Evolutionary conservation across 2,797 vertebrate species (phyloP), one percentile per base, ranked within the genome.

Genomic region (Coilia nasus): DNA sequence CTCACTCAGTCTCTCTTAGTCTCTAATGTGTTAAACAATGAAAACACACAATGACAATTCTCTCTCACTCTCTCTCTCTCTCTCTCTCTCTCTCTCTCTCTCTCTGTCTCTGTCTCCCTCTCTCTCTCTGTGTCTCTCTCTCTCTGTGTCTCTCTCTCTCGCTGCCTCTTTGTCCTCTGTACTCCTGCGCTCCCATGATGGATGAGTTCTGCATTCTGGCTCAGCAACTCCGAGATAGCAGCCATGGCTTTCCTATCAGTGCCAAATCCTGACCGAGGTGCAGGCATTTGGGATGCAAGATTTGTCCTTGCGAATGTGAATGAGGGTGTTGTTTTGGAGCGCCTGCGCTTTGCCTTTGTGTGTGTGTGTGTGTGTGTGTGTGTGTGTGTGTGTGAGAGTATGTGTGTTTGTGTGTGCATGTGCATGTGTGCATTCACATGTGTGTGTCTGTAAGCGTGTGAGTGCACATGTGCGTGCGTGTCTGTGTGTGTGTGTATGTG

Each of bases 261-360:
- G 31, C 67, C 31, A 75, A 75, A 75, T 75, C 67, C 67, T 75
- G 67, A 75, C 44, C 71, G 23, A 25, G 57, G 46, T 41, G 21
- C 19, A 44, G 21, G 10, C 17, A 83, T 81, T 57, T 17, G 46
- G 44, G 25, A 56, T 78, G 64, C 71, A 46, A 57, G 60, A 60
- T 28, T 81, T 56, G 31, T 56, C 75, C 67, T 75, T 75, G 67
- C 67, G n/a, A n/a, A 75, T 35, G 67, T 35, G 28, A 41, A 75
- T 75, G 28, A 75, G 28, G 31, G 67, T 17, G 28, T 75, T 75
- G 62, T 67, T 67, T 28, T 9, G 3, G 50, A 10, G 50, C 1
- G 50, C 50, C 9, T 14, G 50, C 14, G 50, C 14, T 54, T 54
- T 54, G 50, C 9, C 50, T 54, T 54, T n/a, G 35, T 31, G 46